phyloP scores from a whole-genome alignment of 2,797 vertebrate species.

The Heterohyrax brucei region DNA sequence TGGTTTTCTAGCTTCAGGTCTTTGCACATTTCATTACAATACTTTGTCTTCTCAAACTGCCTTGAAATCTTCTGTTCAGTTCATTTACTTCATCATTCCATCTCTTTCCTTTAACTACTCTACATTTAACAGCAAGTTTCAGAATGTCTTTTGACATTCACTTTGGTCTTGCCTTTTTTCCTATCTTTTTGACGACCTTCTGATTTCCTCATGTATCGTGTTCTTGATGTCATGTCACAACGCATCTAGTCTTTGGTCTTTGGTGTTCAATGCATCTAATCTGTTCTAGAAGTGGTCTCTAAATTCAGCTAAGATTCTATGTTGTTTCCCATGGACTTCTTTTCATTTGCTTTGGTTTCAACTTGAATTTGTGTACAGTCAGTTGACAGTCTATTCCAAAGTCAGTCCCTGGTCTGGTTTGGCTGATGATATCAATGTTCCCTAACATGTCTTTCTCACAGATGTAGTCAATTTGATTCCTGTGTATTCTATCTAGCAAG shows the following conservation, averaged over 20 bases:
- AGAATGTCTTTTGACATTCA: neutral
- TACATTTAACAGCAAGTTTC: neutral
- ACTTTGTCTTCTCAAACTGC: neutral
- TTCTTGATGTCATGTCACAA: neutral
- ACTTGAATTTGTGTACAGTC: too few relatives aligned
- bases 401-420: too few relatives aligned
- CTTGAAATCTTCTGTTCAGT: neutral
- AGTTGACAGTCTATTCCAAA: too few relatives aligned
- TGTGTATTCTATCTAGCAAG: too few relatives aligned
- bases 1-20: neutral
- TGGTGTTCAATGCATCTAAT: neutral
- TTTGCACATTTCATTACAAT: neutral
- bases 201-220: neutral
- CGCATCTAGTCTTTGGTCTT: neutral
- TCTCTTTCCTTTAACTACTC: neutral
- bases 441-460: too few relatives aligned
- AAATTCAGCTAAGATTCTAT: neutral
- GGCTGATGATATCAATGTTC: too few relatives aligned
- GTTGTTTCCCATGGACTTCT: neutral
- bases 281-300: neutral
- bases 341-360: too few relatives aligned
- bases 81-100: neutral
- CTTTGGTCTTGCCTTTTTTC: neutral
- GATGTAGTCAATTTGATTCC: too few relatives aligned
- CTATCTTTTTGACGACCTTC: neutral